phyloP scores from a whole-genome alignment of 2,888 invertebrate species.

The Polyommatus iphigenia region DNA sequence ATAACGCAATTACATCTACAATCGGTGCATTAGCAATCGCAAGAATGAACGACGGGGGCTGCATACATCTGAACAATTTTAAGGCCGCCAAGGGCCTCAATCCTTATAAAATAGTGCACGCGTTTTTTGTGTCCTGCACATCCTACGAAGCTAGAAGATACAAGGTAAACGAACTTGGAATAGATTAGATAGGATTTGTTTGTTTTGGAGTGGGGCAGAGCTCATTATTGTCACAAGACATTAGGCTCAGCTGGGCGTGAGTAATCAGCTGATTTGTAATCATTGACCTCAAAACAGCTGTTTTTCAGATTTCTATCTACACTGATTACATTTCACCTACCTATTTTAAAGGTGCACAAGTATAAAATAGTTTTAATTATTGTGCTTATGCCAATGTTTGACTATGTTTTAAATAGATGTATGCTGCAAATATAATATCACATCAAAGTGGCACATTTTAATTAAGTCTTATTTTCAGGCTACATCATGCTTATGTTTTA shows the following conservation, averaged over 20 bases:
- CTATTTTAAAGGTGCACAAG: neutral
- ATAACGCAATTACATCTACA: slow-evolving; percentile 32
- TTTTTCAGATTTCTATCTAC: slow-evolving; percentile 42
- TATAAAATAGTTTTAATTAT: neutral
- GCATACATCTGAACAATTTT: slow-evolving; percentile 89
- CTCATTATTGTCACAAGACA: neutral
- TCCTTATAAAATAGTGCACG: slow-evolving; percentile 89
- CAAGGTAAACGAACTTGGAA: slow-evolving; percentile 82
- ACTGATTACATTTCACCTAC: slow-evolving; percentile 23
- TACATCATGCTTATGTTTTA: slow-evolving; percentile 89
- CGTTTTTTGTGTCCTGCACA: slow-evolving; percentile 91
- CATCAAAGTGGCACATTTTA: neutral
- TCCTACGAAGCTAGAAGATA: slow-evolving; percentile 89
- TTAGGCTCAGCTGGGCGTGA: slow-evolving; percentile 40
- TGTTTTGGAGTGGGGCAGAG: neutral
- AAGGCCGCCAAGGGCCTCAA: slow-evolving; percentile 88
- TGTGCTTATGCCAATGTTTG: neutral
- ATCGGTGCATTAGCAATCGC: slow-evolving; percentile 38
- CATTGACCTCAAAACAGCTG: slow-evolving; percentile 72
- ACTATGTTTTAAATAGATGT: no score
- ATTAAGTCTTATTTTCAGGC: slow-evolving; percentile 77
- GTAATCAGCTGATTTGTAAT: slow-evolving; percentile 72
- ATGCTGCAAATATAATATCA: no score
- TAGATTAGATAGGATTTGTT: slow-evolving; percentile 27
- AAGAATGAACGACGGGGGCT: slow-evolving; percentile 85